Percentiles rank a stretch among this genome's conserved stretches.
These are phyloP conservation scores for Cygnus olor DNA, from an alignment of 2,797 vertebrate species.

Conservation along the genomic window DNA sequence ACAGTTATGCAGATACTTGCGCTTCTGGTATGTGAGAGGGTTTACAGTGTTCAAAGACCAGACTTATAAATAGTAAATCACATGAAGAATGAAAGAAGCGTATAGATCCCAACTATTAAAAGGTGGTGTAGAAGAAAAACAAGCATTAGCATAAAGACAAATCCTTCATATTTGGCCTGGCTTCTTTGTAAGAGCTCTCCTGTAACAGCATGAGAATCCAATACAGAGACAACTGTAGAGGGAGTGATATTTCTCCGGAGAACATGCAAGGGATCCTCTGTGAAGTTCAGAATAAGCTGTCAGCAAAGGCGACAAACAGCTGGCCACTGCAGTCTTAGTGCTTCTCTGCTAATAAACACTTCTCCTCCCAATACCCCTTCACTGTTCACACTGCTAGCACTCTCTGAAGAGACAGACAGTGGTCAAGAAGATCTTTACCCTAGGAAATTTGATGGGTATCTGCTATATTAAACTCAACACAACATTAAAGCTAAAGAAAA, in stretches of 20 bases:
- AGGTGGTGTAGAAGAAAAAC: not conserved
- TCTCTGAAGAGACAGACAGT: not conserved
- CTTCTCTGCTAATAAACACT: not conserved
- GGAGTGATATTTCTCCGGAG: not conserved
- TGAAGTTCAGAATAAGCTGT: not conserved
- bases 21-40: not conserved
- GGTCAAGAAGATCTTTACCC: not conserved
- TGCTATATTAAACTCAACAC: not conserved
- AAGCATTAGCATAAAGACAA: not conserved
- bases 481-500: not conserved
- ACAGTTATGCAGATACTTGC: not conserved
- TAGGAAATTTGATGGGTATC: not conserved
- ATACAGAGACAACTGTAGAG: not conserved
- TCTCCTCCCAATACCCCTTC: not conserved
- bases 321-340: not conserved
- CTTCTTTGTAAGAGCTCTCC: not conserved
- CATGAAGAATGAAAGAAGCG: not conserved
- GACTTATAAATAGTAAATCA: not conserved
- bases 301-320: not conserved
- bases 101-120: not conserved
- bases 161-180: not conserved
- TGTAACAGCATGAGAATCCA: not conserved
- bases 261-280: not conserved
- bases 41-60: not conserved
- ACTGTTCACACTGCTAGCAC: not conserved